Percentiles rank a stretch among this genome's conserved stretches.
These are phyloP conservation scores for Scartelaos histophorus DNA, from an alignment of 2,113 vertebrate species.

Conservation along the genomic window DNA sequence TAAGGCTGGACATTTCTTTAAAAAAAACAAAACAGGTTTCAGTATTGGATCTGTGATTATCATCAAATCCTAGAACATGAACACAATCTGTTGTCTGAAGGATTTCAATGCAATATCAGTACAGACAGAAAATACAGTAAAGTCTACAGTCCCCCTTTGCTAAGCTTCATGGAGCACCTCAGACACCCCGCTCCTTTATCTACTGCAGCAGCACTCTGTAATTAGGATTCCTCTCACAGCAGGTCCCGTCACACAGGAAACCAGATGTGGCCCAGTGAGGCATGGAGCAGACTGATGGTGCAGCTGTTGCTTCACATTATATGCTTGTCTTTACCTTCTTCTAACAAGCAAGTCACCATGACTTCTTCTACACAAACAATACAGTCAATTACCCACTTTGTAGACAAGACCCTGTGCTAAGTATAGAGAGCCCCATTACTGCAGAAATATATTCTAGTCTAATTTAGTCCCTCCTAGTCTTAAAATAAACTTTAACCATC, in stretches of 20 bases:
- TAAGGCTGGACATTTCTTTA: too few species aligned
- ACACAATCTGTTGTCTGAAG: too few species aligned
- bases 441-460: background rate
- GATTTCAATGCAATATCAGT: too few species aligned
- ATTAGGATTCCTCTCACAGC: constrained; percentile 77
- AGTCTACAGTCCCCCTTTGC: constrained; percentile 42
- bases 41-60: too few species aligned
- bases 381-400: constrained; percentile 28
- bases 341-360: constrained; percentile 62
- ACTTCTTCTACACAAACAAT: constrained; percentile 63
- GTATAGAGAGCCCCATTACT: background rate
- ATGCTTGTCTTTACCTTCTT: constrained; percentile 51
- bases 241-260: constrained; percentile 67
- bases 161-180: constrained; percentile 53
- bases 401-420: background rate
- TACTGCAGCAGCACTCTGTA: constrained; percentile 69
- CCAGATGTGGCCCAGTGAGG: constrained; percentile 75
- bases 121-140: constrained; percentile 18
- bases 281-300: constrained; percentile 66
- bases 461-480: background rate
- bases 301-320: constrained; percentile 71
- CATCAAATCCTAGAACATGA: too few species aligned
- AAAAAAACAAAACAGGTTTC: too few species aligned
- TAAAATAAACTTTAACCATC: background rate
- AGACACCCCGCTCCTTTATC: constrained; percentile 71